Evolutionary conservation across 2,113 vertebrate genomes (phyloP).

Genomic region (Hystrix cristata): DNA sequence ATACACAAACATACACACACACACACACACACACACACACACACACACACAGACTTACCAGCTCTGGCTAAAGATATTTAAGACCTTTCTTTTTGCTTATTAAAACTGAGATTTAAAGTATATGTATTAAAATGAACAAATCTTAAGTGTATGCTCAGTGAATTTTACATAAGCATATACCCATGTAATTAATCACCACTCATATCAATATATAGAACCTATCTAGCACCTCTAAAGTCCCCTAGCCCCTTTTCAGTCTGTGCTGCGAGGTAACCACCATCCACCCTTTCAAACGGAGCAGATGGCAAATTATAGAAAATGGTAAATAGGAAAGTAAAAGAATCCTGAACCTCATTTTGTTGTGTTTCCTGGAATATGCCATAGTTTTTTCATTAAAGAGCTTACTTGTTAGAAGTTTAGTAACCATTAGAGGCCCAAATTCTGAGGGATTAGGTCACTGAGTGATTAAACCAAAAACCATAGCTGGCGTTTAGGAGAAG

Average conservation of each 20-base stretch:
- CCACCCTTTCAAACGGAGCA: not conserved
- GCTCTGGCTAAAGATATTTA: not conserved
- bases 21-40: not conserved
- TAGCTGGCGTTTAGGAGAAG: not conserved
- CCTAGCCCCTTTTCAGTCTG: not conserved
- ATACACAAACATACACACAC: not conserved
- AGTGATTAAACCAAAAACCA: not conserved
- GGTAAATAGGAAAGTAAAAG: not conserved
- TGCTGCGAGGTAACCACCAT: not conserved
- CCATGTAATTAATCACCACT: not conserved
- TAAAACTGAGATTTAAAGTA: not conserved
- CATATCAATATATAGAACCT: not conserved
- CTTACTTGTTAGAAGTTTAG: not conserved
- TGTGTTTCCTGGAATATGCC: not conserved
- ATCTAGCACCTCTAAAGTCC: not conserved
- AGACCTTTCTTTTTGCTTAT: slow-evolving; percentile 7
- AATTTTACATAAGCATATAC: not conserved
- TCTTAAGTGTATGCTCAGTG: not conserved
- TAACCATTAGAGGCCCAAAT: not conserved
- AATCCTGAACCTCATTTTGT: not conserved
- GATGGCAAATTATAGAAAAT: not conserved
- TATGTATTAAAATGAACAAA: not conserved
- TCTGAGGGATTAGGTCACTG: not conserved
- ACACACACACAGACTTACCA: not conserved
- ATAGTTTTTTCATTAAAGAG: not conserved